Conservation (phyloP, 2,113 vertebrate genomes). For the Apeltes quadracus region DNA sequence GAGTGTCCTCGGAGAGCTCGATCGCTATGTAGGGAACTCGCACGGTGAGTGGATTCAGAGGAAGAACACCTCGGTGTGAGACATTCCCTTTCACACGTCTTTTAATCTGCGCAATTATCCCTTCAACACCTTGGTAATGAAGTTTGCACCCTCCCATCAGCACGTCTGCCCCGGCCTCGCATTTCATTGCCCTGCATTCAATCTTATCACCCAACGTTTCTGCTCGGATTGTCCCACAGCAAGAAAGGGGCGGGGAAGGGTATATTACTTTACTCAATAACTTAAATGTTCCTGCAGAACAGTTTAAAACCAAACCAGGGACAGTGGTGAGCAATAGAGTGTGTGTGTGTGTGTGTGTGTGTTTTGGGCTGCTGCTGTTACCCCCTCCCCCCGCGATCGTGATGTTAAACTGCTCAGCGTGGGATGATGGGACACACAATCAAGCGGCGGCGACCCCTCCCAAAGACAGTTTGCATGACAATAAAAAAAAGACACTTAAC, state of each 20-base stretch:
- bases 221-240: background rate
- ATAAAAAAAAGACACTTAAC: conserved; percentile 68
- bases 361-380: background rate
- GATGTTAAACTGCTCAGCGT: conserved; percentile 74
- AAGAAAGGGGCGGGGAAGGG: too few relatives aligned
- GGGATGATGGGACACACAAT: conserved; percentile 73
- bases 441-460: conserved; percentile 66
- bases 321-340: background rate
- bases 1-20: background rate
- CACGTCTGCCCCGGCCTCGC: conserved; percentile 18
- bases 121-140: conserved; percentile 64
- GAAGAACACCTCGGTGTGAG: conserved; percentile 45
- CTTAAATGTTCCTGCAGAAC: background rate
- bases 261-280: background rate
- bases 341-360: background rate
- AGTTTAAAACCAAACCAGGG: background rate
- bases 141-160: conserved; percentile 61
- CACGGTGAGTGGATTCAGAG: conserved; percentile 48
- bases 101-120: conserved; percentile 65
- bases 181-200: conserved; percentile 28
- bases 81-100: conserved; percentile 64
- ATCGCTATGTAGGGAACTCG: conserved; percentile 39
- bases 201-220: conserved; percentile 29
- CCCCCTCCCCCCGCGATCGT: conserved; percentile 62
- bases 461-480: conserved; percentile 76